These are phyloP conservation scores for Arge pagana DNA, from an alignment of 2,888 invertebrate species.

Conservation along the genomic window DNA sequence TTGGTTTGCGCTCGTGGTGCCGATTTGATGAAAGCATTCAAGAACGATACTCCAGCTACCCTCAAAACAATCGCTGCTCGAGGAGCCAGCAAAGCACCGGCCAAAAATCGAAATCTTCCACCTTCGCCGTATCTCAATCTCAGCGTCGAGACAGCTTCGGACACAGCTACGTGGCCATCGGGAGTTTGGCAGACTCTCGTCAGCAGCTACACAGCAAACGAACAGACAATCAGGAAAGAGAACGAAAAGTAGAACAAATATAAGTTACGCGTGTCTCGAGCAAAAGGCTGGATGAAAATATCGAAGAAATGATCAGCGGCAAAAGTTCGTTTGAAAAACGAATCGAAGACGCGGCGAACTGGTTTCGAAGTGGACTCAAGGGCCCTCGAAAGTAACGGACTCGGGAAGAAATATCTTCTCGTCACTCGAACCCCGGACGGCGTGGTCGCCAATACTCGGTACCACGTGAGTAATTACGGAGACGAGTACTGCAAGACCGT, in stretches of 20 bases:
- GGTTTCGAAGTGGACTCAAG: slow-evolving; percentile 6
- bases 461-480: slow-evolving; percentile 1
- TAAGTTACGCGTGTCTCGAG: no score
- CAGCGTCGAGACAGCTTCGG: slow-evolving; percentile 88
- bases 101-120: slow-evolving; percentile 86
- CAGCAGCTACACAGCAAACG: slow-evolving; percentile 67
- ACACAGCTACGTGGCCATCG: slow-evolving; percentile 82
- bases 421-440: slow-evolving; percentile 6
- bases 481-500: background rate
- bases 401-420: slow-evolving; percentile 3
- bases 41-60: slow-evolving; percentile 79
- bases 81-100: slow-evolving; percentile 84
- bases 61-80: slow-evolving; percentile 69
- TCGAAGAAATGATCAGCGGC: background rate
- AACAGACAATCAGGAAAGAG: no score
- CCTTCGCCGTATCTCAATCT: slow-evolving; percentile 89
- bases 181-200: slow-evolving; percentile 81
- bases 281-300: background rate
- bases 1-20: slow-evolving; percentile 76
- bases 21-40: slow-evolving; percentile 81
- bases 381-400: slow-evolving; percentile 15
- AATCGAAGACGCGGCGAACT: slow-evolving; percentile 3
- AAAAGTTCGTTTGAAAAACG: background rate
- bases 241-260: no score
- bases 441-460: no score